Evolutionary conservation across 2,797 vertebrate species (phyloP).

Genomic region (Dipus sagitta): DNA sequence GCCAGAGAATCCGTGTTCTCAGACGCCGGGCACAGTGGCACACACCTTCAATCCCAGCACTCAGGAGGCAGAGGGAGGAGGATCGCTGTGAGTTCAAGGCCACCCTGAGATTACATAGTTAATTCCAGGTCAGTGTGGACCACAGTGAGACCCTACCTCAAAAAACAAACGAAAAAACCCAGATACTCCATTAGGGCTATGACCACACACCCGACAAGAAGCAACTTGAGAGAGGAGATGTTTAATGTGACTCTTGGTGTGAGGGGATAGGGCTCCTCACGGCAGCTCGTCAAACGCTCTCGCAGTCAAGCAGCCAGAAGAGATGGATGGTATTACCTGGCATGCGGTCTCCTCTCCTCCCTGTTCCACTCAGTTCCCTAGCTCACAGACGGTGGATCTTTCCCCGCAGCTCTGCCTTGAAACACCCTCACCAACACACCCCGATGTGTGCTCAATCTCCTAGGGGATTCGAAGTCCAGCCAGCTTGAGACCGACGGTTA

Average conservation of each 20-base stretch:
- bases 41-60: too few relatives aligned
- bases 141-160: too few relatives aligned
- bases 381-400: background rate
- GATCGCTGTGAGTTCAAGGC: too few relatives aligned
- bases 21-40: background rate
- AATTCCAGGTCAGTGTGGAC: too few relatives aligned
- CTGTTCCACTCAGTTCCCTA: background rate
- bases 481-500: background rate
- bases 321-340: background rate
- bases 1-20: background rate
- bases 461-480: background rate
- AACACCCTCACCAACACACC: background rate
- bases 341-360: background rate
- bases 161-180: too few relatives aligned
- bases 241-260: background rate
- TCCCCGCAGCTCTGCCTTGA: background rate
- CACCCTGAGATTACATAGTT: too few relatives aligned
- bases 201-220: background rate
- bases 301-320: background rate
- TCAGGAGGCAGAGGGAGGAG: too few relatives aligned
- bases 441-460: background rate
- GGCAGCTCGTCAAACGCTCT: background rate
- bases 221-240: too few relatives aligned
- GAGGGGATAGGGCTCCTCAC: background rate
- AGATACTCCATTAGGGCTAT: background rate